phyloP scores from a whole-genome alignment of 2,888 invertebrate species.

The Eueremaeus valkanovi region DNA sequence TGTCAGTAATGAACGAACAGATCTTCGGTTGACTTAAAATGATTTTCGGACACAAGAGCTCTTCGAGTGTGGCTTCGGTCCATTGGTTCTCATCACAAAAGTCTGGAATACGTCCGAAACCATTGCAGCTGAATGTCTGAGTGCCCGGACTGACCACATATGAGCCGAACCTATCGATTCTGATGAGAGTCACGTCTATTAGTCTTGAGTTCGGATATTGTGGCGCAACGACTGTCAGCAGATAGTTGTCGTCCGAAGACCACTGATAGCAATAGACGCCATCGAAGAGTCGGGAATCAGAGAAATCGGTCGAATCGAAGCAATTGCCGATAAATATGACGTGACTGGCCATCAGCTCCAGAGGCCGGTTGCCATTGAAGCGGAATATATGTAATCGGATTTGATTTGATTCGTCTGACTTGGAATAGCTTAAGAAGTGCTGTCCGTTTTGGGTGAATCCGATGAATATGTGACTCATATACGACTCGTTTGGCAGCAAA shows the following conservation, averaged over 20 bases:
- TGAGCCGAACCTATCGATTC: constrained; percentile 12
- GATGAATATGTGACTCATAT: constrained; percentile 44
- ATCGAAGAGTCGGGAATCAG: not conserved
- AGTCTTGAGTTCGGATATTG: constrained; percentile 25
- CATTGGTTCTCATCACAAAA: constrained; percentile 22
- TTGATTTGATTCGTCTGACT: not conserved
- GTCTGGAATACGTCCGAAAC: constrained; percentile 26
- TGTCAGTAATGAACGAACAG: constrained; percentile 35
- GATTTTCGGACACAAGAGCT: constrained; percentile 24
- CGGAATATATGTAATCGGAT: constrained; percentile 12
- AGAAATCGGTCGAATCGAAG: constrained; percentile 4
- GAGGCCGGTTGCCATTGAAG: constrained; percentile 18
- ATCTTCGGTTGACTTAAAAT: constrained; percentile 14
- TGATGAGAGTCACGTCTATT: constrained; percentile 18
- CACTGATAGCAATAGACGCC: constrained; percentile 38
- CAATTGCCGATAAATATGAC: constrained; percentile 23
- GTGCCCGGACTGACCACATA: constrained; percentile 34
- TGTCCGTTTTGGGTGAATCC: constrained; percentile 39
- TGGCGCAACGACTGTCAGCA: constrained; percentile 33
- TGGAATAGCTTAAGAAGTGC: constrained; percentile 32
- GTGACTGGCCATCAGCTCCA: constrained; percentile 25
- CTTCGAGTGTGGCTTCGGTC: not conserved
- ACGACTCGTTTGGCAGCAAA: constrained; percentile 12
- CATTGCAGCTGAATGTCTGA: not conserved
- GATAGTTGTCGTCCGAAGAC: constrained; percentile 31